phyloP scores from a whole-genome alignment of 2,797 vertebrate species.

The Avahi laniger region DNA sequence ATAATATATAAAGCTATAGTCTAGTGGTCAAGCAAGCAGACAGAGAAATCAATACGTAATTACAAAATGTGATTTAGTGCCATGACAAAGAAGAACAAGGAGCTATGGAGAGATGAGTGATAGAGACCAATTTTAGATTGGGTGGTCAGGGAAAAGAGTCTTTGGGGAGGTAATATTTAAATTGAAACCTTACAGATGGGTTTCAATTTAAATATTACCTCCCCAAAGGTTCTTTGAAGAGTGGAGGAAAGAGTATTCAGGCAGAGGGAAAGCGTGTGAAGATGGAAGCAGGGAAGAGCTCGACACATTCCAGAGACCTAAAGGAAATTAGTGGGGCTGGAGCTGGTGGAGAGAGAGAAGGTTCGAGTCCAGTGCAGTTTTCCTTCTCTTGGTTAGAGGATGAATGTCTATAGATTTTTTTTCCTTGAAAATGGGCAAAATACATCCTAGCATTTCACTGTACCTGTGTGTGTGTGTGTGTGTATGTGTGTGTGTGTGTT shows the following conservation, averaged over 20 bases:
- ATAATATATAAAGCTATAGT: slow-evolving; percentile 46
- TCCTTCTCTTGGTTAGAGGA: neutral
- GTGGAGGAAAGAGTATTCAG: neutral
- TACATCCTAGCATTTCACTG: neutral
- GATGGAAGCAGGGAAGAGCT: neutral
- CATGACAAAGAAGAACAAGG: neutral
- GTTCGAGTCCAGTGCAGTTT: neutral
- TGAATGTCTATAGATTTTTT: neutral
- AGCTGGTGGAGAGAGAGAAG: neutral
- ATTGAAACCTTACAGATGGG: neutral
- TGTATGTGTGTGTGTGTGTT: neutral
- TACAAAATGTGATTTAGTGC: slow-evolving; percentile 6
- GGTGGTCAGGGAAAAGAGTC: neutral
- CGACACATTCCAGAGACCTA: neutral
- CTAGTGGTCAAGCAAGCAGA: slow-evolving; percentile 7
- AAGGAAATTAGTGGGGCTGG: neutral
- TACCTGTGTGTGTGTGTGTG: neutral
- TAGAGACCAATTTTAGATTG: neutral
- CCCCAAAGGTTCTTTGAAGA: neutral
- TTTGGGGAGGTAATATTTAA: neutral
- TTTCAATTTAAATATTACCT: no score
- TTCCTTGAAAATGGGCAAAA: neutral
- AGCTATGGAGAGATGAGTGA: neutral
- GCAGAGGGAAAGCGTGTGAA: neutral
- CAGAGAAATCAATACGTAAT: slow-evolving; percentile 34